A percentile compares a stretch with the other conserved stretches of the same genome.
These are phyloP conservation scores for Okapia johnstoni DNA, from an alignment of 2,113 vertebrate genomes.

Conservation along the genomic window DNA sequence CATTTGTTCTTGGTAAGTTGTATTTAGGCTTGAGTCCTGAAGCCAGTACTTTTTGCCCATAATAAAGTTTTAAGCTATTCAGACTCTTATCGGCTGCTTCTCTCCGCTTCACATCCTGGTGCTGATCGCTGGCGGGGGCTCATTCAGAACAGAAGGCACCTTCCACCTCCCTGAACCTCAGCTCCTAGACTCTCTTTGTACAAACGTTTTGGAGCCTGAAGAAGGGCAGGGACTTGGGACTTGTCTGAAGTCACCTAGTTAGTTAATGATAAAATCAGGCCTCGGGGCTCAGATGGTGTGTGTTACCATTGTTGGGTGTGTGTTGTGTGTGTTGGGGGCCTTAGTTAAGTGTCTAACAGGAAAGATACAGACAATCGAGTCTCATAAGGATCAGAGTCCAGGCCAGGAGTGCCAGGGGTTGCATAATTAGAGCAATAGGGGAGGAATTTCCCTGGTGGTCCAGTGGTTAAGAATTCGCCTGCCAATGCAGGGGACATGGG, in stretches of 20 bases:
- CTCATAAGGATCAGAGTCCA: not conserved
- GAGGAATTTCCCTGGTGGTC: not conserved
- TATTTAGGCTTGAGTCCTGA: not conserved
- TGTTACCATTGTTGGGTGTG: not conserved
- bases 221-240: not conserved
- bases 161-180: not conserved
- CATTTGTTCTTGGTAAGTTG: not conserved
- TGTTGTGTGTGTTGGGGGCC: not conserved
- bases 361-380: not conserved
- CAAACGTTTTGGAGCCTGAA: not conserved
- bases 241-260: not conserved
- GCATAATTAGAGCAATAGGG: not conserved
- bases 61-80: slow-evolving; percentile 65
- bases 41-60: not conserved
- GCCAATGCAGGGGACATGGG: not conserved
- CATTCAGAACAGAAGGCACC: not conserved
- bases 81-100: not conserved
- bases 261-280: not conserved
- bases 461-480: not conserved
- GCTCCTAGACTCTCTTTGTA: not conserved
- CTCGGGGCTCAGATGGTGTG: not conserved
- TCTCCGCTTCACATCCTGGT: not conserved
- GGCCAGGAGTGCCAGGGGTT: not conserved
- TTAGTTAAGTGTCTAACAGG: not conserved
- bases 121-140: not conserved